A percentile compares a stretch with the other conserved stretches of the same genome.
Evolutionary conservation across 2,797 vertebrate genomes (phyloP).

Genomic region (Fundulus diaphanus): DNA sequence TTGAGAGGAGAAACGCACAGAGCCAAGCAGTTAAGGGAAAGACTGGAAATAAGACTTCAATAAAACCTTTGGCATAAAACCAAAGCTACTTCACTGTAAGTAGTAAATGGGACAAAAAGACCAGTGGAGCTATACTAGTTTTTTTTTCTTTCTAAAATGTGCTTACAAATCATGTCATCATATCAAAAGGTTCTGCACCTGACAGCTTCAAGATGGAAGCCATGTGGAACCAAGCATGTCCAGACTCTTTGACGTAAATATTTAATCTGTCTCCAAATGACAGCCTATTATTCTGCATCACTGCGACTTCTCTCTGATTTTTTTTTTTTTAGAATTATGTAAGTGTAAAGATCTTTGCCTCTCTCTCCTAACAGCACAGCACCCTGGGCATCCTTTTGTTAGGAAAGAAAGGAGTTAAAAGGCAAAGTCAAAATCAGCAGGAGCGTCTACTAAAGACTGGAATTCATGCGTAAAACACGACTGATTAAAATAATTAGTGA

Average conservation of each 20-base stretch:
- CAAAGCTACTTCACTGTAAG: constrained; percentile 61
- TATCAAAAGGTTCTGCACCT: constrained; percentile 56
- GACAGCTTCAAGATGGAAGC: constrained; percentile 44
- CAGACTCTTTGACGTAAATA: constrained; percentile 22
- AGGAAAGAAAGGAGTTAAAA: constrained; percentile 13
- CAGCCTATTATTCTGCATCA: constrained; percentile 24
- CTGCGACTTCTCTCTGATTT: constrained; percentile 26
- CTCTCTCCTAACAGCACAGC: constrained; percentile 20
- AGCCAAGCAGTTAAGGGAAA: constrained; percentile 31
- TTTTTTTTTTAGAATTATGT: constrained; percentile 39
- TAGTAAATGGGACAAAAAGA: constrained; percentile 44
- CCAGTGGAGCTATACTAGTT: constrained; percentile 33
- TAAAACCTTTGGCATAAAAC: constrained; percentile 67
- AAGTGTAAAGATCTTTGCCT: constrained; percentile 22
- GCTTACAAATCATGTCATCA: constrained; percentile 54
- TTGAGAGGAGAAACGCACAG: constrained; percentile 22
- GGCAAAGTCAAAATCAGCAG: constrained; percentile 7
- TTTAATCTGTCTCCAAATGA: constrained; percentile 45
- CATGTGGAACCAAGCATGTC: constrained; percentile 47
- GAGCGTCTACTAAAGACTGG: constrained; percentile 40
- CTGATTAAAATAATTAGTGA: constrained; percentile 75
- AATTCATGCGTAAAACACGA: constrained; percentile 72
- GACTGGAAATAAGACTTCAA: constrained; percentile 61
- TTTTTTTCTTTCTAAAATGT: constrained; percentile 11
- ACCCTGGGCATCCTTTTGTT: constrained; percentile 21